Base-by-base conservation (phyloP, 2,888 invertebrate species). In the Papilio demoleus region DNA sequence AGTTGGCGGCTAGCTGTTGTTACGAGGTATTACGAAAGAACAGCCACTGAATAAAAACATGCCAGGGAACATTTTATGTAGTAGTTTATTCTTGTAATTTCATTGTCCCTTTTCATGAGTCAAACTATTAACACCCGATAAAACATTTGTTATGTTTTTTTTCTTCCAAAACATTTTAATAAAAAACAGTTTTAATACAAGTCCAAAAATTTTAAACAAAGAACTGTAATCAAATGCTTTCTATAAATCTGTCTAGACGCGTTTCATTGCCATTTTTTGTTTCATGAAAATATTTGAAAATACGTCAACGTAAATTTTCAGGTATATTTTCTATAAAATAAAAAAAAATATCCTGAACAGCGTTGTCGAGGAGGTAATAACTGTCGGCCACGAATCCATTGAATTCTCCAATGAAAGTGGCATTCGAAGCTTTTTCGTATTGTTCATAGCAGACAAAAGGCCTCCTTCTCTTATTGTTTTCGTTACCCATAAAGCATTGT, bases 371-470 rank as follows among this genome's bases (percentile, higher is more conserved):
- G 45, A 64, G 65, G 68, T 69, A 69, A 69, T 69, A 69, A 65
- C 68, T 69, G 68, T 65, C 60, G 61, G 38, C 69, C 65, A 69
- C 63, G 65, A 68, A 65, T 65, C 67, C 72, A 70, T 70, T 73
- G 66, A 68, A 68, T 70, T 72, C 70, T 74, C 72, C 69, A 53
- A 40, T 69, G 61, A 45, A 65, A 69, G 73, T 73, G 75, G 72
- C 77, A 77, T 76, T 79, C 81, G 81, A 81, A 76, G 80, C 84
- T 86, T 88, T 88, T 88, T 85, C 86, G 83, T 77, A 87, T 88
- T 89, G 89, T 89, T 82, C 79, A 73, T 71, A 68, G 68, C 68
- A 81, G 81, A 89, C 89, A 89, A 88, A 82, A 75, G 83, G 75
- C 75, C 79, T 76, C 71, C 77, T 79, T 73, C 73, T 76, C 78